Conservation (phyloP, 2,888 invertebrate species). For the Deilephila porcellus region DNA sequence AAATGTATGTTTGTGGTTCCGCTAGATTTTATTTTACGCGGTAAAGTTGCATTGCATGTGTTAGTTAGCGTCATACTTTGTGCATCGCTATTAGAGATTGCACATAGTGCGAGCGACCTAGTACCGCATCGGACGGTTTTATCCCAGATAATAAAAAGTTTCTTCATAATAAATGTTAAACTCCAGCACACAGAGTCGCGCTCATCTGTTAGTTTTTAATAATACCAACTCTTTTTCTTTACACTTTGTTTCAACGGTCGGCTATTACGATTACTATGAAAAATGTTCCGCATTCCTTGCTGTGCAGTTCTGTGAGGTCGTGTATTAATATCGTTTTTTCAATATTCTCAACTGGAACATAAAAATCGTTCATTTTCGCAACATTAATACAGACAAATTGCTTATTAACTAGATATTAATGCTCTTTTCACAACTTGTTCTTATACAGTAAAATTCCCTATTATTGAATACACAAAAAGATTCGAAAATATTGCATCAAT, state of each 20-base stretch:
- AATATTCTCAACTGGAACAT: background rate
- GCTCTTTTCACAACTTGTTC: background rate
- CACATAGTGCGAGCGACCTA: background rate
- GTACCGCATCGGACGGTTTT: background rate
- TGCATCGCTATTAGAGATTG: too few relatives aligned
- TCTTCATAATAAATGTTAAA: background rate
- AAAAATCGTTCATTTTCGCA: background rate
- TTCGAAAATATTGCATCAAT: background rate
- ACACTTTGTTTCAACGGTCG: background rate
- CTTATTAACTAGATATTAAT: background rate
- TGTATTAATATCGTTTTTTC: background rate
- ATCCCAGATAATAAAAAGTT: background rate
- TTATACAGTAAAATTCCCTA: background rate
- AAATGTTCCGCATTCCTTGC: background rate
- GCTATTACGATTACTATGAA: background rate
- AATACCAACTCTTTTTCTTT: conserved; percentile 1
- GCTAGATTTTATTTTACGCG: too few relatives aligned
- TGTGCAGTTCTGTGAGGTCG: background rate
- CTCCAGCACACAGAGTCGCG: conserved; percentile 2
- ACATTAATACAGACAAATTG: too few relatives aligned
- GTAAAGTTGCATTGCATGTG: too few relatives aligned
- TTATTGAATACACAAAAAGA: background rate
- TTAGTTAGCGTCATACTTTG: too few relatives aligned
- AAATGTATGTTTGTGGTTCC: too few relatives aligned
- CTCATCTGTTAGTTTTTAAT: conserved; percentile 3